These are phyloP conservation scores for Synanthedon vespiformis DNA, from an alignment of 2,888 invertebrate genomes.

Conservation along the genomic window DNA sequence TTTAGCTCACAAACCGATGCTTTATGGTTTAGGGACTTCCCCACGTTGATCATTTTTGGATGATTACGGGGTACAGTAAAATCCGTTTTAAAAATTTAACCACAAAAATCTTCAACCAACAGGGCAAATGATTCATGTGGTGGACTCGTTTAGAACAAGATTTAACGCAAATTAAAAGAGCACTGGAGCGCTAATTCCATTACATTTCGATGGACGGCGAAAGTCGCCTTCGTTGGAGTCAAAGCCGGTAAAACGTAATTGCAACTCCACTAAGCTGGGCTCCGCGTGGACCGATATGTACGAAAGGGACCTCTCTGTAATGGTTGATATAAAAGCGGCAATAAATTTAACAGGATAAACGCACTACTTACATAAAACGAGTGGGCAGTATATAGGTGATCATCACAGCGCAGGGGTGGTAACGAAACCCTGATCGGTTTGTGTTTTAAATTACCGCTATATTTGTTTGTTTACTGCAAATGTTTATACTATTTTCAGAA, in stretches of 20 bases:
- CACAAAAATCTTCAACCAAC: too few species aligned
- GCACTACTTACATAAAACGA: constrained; percentile 66
- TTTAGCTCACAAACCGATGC: too few species aligned
- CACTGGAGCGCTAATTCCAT: constrained; percentile 65
- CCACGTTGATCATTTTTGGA: too few species aligned
- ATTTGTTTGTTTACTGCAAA: constrained; percentile 19
- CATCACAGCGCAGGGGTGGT: constrained; percentile 46
- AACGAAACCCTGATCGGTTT: constrained; percentile 34
- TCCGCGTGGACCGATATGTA: constrained; percentile 63
- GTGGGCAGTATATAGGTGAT: constrained; percentile 48
- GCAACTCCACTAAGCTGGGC: constrained; percentile 68
- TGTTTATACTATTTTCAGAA: too few species aligned
- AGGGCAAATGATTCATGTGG: constrained; percentile 12
- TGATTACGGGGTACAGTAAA: too few species aligned
- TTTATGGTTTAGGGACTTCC: too few species aligned
- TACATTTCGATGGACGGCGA: constrained; percentile 69
- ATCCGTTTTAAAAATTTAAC: too few species aligned
- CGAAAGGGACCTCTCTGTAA: constrained; percentile 65
- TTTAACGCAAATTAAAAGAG: constrained; percentile 64
- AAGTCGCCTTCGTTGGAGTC: constrained; percentile 61
- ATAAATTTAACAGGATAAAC: constrained; percentile 71
- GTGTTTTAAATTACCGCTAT: constrained; percentile 33
- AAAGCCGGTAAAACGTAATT: constrained; percentile 69
- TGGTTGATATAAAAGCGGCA: constrained; percentile 69
- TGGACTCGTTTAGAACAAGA: constrained; percentile 54